Evolutionary conservation across 2,113 vertebrate genomes (phyloP), one percentile per base, ranked within the genome.

Genomic region (Forbesichthys agassizii): DNA sequence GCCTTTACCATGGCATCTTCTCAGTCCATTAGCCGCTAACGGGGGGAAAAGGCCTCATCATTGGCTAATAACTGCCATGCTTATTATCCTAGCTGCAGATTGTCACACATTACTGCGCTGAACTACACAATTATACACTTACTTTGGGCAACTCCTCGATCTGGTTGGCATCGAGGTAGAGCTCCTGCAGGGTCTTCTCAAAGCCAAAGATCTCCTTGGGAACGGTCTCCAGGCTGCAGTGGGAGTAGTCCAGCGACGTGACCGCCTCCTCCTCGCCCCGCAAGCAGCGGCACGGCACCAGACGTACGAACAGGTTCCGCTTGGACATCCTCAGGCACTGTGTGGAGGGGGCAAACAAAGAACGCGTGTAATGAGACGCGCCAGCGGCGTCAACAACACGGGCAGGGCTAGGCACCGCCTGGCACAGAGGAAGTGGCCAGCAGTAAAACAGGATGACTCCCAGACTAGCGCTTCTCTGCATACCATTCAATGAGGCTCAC

Each of bases 61-160:
- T 6, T 8, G 36, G 36, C 36, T 42, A 42, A 42, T 42, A 42
- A 8, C 36, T 42, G 36, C 36, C 36, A 5, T 42, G 36, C 36
- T 42, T 42, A 42, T 5, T 42, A 42, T 42, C 5, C 36, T 42
- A 42, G 7, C 4, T 42, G 5, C 36, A 27, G 27, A 27, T 27
- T 27, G 27, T 3, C 36, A 42, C 7, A 8, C 36, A 6, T 42
- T 5, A 42, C 36, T 42, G 36, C 36, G 36, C 36, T 48, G 11
- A 53, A 66, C 36, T 61, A 36, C 75, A 65, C 36, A 18, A 67
- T 9, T 27, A 18, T 64, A 9, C 2, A 6, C 86, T 71, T 93
- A 99, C 98, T 96, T 99, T 98, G 75, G 98, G 98, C 93, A 99
- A 95, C 80, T 99, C 98, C 91, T 99, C 96, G 73, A 99, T 99